Percentiles rank a stretch among this genome's conserved stretches.
These are phyloP conservation scores for Thamnaconus septentrionalis DNA, from an alignment of 2,113 vertebrate genomes.

Conservation along the genomic window DNA sequence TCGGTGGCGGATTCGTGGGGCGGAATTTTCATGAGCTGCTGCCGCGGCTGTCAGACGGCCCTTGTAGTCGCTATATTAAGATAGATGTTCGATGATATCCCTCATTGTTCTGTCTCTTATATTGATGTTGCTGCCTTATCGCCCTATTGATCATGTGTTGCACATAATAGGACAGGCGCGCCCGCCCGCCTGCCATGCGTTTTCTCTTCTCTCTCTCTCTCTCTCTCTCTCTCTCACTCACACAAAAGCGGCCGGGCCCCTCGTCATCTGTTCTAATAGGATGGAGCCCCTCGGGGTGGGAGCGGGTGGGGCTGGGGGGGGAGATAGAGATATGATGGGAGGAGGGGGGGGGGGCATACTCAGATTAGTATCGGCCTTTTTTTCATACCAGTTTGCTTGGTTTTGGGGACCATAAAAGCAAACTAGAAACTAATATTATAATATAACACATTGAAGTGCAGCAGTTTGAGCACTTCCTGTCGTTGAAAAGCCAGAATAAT, in stretches of 20 bases:
- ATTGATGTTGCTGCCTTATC: constrained; percentile 99
- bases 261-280: constrained; percentile 99
- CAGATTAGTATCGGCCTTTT: constrained; percentile 29
- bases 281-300: constrained; percentile 79
- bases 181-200: constrained; percentile 73
- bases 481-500: no score
- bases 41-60: constrained; percentile 93
- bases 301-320: constrained; percentile 53
- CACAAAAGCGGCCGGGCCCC: constrained; percentile 90
- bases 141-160: constrained; percentile 99
- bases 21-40: constrained; percentile 99
- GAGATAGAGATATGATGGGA: constrained; percentile 42
- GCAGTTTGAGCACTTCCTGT: no score
- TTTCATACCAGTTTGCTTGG: constrained; percentile 30
- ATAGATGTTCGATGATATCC: constrained; percentile 99
- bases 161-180: constrained; percentile 99
- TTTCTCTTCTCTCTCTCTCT: constrained; percentile 73
- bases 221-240: no score
- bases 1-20: constrained; percentile 85
- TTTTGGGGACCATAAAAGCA: constrained; percentile 17
- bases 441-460: no score
- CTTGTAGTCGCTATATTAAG: constrained; percentile 99
- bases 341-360: constrained; percentile 8
- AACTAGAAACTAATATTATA: background rate
- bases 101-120: constrained; percentile 99